phyloP scores from a whole-genome alignment of 2,113 vertebrate species.

The Triplophysa siluroides region DNA sequence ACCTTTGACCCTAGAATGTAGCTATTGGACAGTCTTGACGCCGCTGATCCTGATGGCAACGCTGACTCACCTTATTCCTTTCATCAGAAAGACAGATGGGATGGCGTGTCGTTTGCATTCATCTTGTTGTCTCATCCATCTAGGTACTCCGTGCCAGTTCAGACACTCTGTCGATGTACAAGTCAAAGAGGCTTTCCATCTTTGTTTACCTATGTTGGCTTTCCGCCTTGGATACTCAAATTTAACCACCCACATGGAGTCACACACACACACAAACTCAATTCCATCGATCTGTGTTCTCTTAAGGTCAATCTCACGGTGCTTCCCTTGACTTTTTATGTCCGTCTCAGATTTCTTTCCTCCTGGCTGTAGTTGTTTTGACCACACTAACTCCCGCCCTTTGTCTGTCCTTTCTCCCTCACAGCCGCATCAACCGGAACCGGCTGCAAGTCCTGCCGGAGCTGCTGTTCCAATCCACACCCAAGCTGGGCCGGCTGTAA shows the following conservation, averaged over 20 bases:
- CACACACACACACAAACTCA: not conserved
- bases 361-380: conserved; percentile 37
- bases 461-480: conserved; percentile 94
- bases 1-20: conserved; percentile 51
- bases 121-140: conserved; percentile 41
- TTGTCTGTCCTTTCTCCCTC: conserved; percentile 43
- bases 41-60: conserved; percentile 26
- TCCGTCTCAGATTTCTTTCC: conserved; percentile 22
- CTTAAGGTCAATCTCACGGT: conserved; percentile 31
- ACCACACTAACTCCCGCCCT: conserved; percentile 37
- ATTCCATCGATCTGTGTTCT: conserved; percentile 20
- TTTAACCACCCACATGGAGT: conserved; percentile 17
- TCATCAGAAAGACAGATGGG: conserved; percentile 51
- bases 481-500: conserved; percentile 96
- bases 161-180: conserved; percentile 50
- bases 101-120: conserved; percentile 37
- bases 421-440: conserved; percentile 95
- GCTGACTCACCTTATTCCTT: conserved; percentile 43
- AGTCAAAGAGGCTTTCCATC: conserved; percentile 44
- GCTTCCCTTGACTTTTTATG: conserved; percentile 16
- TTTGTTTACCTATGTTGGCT: conserved; percentile 24
- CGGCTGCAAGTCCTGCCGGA: conserved; percentile 95
- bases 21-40: conserved; percentile 24
- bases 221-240: conserved; percentile 32
- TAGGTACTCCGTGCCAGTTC: conserved; percentile 34